Evolutionary conservation across 2,888 invertebrate genomes (phyloP), one percentile per base, ranked within the genome.

Genomic region (Luffia ferchaultella): DNA sequence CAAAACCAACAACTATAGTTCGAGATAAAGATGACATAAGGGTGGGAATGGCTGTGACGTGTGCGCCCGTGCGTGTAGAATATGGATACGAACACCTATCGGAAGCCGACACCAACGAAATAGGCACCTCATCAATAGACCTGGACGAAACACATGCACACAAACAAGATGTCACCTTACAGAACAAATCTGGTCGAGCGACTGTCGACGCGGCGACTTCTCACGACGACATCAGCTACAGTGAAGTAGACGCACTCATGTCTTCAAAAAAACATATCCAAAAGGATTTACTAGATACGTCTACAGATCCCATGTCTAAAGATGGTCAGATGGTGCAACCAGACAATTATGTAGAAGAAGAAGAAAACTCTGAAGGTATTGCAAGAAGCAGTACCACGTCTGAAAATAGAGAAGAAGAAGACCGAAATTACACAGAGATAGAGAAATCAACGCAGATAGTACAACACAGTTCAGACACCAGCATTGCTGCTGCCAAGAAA

Each of bases 211-310:
- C n/a, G n/a, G n/a, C n/a, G n/a, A 30, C 30, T 30, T 30, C 30
- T 3, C 30, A 30, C 5, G 30, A 30, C 12, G 12, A 30, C 12
- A 30, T 16, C n/a, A 16, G 43, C n/a, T 16, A 42, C 45, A 17
- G 18, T 3, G 12, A 16, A 15, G 18, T 17, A 30, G 30, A 30
- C 30, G 30, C 30, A 7, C 3, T 30, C 30, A 30, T 7, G 3
- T 30, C 30, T 30, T 42, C 51, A 1, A 61, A 61, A 44, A 60
- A 61, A n/a, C 65, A 68, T 1, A 58, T 70, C 16, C 53, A 73
- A 0, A 57, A 64, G 50, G 61, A 67, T 45, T 62, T 76, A 16
- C 57, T 75, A 9, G 68, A 73, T 50, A 71, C 73, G 73, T 70
- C 75, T 0, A 52, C 51, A 1, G 58, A 53, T 0, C 61, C 62